A percentile compares a stretch with the other conserved stretches of the same genome.
phyloP scores from a whole-genome alignment of 2,888 invertebrate species.

The Andricus curvator region DNA sequence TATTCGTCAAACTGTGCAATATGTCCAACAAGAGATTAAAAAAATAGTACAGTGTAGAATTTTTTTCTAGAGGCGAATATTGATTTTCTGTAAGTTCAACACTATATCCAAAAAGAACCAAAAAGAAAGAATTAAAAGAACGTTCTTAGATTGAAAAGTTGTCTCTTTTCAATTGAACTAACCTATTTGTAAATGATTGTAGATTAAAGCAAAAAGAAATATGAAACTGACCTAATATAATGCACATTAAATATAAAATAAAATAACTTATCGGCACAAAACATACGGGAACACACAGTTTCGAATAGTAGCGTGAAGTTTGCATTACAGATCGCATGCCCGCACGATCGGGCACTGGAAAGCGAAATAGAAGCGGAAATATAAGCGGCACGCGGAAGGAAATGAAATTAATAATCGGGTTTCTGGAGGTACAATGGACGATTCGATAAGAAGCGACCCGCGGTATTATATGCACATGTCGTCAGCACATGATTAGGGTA shows the following conservation, averaged over 20 bases:
- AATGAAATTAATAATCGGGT: slow-evolving; percentile 50
- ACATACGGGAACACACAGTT: slow-evolving; percentile 5
- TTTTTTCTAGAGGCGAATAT: no score
- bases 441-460: slow-evolving; percentile 42
- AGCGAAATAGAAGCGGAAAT: slow-evolving; percentile 47
- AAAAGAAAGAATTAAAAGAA: no score
- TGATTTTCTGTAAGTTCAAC: no score
- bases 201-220: no score
- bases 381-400: slow-evolving; percentile 49
- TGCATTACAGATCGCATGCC: neutral
- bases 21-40: no score
- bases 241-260: neutral
- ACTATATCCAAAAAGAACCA: no score
- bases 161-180: no score
- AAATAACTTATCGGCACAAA: neutral
- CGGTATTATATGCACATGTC: slow-evolving; percentile 55
- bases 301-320: neutral
- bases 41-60: no score
- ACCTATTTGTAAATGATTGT: no score
- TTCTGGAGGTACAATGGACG: slow-evolving; percentile 36
- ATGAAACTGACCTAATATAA: neutral
- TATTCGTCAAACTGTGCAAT: no score
- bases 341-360: slow-evolving; percentile 49
- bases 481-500: slow-evolving; percentile 57
- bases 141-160: no score